Evolutionary conservation across 2,797 vertebrate genomes (phyloP).

Genomic region (Monodelphis domestica): DNA sequence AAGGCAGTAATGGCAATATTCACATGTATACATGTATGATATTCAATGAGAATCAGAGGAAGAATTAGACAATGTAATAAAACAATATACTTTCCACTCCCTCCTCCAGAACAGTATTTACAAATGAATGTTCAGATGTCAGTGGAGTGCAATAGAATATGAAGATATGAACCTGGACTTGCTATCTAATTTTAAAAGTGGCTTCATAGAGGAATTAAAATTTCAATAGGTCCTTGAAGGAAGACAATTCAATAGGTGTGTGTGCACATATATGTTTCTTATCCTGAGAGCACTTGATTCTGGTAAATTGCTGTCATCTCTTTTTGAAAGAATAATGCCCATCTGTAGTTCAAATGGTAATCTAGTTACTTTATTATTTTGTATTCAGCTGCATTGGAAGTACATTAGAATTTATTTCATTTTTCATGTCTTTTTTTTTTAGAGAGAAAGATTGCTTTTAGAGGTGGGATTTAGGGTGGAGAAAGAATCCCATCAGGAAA

Average conservation of each 20-base stretch:
- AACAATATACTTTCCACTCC: not conserved
- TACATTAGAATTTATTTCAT: constrained; percentile 78
- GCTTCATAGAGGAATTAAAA: not conserved
- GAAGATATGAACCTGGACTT: not conserved
- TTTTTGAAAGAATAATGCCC: constrained; percentile 56
- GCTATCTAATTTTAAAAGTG: not conserved
- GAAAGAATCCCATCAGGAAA: constrained; percentile 51
- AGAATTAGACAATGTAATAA: not conserved
- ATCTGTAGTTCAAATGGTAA: constrained; percentile 79
- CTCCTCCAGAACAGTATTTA: not conserved
- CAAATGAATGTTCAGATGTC: not conserved
- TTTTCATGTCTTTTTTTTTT: constrained; percentile 69
- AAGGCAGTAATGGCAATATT: not conserved
- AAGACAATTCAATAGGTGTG: not conserved
- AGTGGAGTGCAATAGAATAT: not conserved
- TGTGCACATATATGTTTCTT: not conserved
- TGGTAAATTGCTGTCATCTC: constrained; percentile 1
- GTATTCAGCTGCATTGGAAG: constrained; percentile 53
- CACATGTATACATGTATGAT: not conserved
- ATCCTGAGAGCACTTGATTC: not conserved
- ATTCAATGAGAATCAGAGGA: not conserved
- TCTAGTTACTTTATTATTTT: constrained; percentile 73
- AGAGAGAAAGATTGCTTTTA: constrained; percentile 14
- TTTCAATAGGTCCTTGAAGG: not conserved
- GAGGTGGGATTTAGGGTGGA: constrained; percentile 56